These are phyloP conservation scores for Octopus sinensis DNA, from an alignment of 1,140 invertebrate genomes.

Conservation along the genomic window DNA sequence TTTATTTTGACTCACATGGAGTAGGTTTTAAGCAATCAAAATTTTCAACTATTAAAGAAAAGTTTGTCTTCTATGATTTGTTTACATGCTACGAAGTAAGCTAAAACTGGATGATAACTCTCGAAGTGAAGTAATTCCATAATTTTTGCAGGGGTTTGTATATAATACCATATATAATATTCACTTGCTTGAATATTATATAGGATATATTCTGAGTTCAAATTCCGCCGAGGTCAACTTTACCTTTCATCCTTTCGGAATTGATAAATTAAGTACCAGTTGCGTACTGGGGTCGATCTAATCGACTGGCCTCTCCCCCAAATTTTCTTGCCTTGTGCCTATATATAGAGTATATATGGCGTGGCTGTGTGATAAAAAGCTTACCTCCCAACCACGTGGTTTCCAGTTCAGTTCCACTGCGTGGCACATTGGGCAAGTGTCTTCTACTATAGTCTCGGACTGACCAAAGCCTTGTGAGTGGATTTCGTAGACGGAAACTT, in stretches of 20 bases:
- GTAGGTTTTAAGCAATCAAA: not conserved
- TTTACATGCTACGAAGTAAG: not conserved
- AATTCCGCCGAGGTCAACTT: not conserved
- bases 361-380: too few relatives aligned
- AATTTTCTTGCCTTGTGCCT: not conserved
- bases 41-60: not conserved
- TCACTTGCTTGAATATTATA: not conserved
- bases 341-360: too few relatives aligned
- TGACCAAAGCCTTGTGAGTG: too few relatives aligned
- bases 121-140: not conserved
- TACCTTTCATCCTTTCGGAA: not conserved
- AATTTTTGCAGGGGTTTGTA: not conserved
- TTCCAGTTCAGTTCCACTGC: too few relatives aligned
- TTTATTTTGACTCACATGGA: not conserved
- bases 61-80: not conserved
- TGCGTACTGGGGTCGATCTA: not conserved
- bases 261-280: not conserved
- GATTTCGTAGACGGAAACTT: too few relatives aligned
- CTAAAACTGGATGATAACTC: not conserved
- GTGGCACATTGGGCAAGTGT: too few relatives aligned
- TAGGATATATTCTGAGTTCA: not conserved
- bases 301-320: not conserved
- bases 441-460: too few relatives aligned
- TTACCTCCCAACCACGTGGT: too few relatives aligned
- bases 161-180: not conserved